phyloP scores from a whole-genome alignment of 2,888 invertebrate genomes.

The Matsumyia berberina region DNA sequence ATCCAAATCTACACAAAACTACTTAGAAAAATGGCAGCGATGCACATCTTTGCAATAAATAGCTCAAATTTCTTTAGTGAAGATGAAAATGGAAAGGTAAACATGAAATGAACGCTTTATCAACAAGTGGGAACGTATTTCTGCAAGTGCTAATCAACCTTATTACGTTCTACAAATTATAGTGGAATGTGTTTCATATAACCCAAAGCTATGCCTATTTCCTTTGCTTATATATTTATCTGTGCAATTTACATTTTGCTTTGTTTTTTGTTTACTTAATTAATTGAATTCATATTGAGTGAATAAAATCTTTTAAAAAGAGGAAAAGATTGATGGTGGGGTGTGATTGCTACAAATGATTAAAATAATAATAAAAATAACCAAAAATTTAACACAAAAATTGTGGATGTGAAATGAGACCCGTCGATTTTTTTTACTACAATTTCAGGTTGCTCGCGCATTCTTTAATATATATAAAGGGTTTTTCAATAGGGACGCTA shows the following conservation, averaged over 20 bases:
- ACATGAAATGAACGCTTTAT: not conserved
- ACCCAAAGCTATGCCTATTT: constrained; percentile 46
- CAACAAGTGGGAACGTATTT: not conserved
- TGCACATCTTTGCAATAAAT: not conserved
- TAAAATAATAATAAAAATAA: not conserved
- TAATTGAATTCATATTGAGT: not conserved
- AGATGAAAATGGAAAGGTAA: not conserved
- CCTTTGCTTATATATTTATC: not conserved
- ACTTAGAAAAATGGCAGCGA: not conserved
- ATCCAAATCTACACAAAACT: not conserved
- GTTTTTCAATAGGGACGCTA: too few relatives aligned
- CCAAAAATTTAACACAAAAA: not conserved
- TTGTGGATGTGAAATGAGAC: constrained; percentile 10
- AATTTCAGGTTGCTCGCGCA: not conserved
- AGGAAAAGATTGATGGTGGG: not conserved
- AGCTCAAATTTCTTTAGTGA: not conserved
- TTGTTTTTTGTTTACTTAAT: not conserved
- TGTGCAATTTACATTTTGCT: constrained; percentile 10
- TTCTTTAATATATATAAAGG: too few relatives aligned
- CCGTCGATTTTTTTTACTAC: not conserved
- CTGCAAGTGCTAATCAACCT: not conserved
- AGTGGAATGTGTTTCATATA: not conserved
- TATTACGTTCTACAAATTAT: not conserved
- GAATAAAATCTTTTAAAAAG: not conserved
- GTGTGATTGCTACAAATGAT: constrained; percentile 1